Base-by-base conservation (phyloP, 1,140 invertebrate genomes). In the Hylaeus volcanicus region DNA sequence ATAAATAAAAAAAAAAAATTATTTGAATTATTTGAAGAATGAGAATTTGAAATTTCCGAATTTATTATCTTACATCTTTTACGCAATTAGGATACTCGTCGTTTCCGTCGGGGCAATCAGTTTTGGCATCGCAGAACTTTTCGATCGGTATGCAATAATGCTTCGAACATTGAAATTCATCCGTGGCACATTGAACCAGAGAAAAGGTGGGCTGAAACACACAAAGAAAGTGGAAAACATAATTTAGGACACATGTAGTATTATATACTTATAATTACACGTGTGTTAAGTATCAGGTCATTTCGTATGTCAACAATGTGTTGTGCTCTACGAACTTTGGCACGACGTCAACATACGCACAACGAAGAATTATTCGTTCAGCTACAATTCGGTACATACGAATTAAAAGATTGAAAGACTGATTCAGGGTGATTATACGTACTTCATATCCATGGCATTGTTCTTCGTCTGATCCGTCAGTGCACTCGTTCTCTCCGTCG, bases 71-170 rank as follows among this genome's bases (percentile, higher is more conserved):
- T 76, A 89, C 87, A 0, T 88, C 37, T 26, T 80, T 63, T 2
- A 71, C 65, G 41, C 90, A 91, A 26, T 51, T 75, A 0, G 45
- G 8, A n/a, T 85, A 93, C 93, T 99, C 98, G 92, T 99, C 98
- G 72, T 95, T 96, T 1, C 93, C 93, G 90, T 97, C 96, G 15
- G 92, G 90, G 89, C 98, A 98, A 89, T 98, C 96, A 2, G 92
- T 72, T 8, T 96, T 93, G 26, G 95, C 95, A 92, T 98, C 96
- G 90, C 98, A 98, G 9, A 97, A 97, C 15, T 97, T 93, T 76
- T 95, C 94, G 80, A 95, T 94, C 0, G 97, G 96, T 81, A 99
- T 96, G 91, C 97, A 98, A 9, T 71, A 45, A 12, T 95, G 95
- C 89, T 95, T 94, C 0, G 92, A 90, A 88, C 96, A 96, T 58